Evolutionary conservation across 2,888 invertebrate genomes (phyloP).

Genomic region (Watsonalla binaria): DNA sequence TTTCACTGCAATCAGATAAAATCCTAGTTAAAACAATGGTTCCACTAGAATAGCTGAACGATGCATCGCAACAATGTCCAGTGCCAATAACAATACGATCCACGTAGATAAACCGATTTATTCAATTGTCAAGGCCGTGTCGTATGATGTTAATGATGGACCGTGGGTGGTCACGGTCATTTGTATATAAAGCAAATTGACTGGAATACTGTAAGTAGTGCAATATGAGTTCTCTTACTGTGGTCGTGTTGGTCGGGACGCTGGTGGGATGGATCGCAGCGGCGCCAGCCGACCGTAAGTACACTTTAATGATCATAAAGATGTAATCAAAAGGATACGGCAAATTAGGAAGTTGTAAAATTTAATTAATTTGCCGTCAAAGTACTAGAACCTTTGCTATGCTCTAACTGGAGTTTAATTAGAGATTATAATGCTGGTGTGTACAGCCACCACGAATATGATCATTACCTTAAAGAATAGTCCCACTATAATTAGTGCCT

Average conservation of each 20-base stretch:
- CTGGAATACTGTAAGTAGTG: constrained; percentile 49
- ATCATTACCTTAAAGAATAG: no score
- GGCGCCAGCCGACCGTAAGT: constrained; percentile 61
- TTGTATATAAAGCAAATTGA: constrained; percentile 61
- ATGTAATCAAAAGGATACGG: not conserved
- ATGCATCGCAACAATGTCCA: constrained; percentile 14
- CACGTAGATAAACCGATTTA: constrained; percentile 31
- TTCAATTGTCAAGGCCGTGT: constrained; percentile 61
- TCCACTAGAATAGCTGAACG: constrained; percentile 2
- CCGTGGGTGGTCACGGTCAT: constrained; percentile 63
- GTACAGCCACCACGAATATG: no score
- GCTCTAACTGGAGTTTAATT: no score
- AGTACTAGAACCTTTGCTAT: no score
- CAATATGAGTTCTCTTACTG: constrained; percentile 46
- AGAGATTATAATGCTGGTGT: no score
- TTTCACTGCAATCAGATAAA: no score
- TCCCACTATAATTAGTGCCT: no score
- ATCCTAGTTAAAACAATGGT: constrained; percentile 6
- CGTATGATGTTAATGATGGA: constrained; percentile 53
- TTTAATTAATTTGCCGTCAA: not conserved
- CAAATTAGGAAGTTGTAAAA: not conserved
- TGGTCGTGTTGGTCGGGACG: constrained; percentile 38
- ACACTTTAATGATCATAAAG: constrained; percentile 1
- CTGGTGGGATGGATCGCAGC: constrained; percentile 36
- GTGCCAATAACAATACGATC: constrained; percentile 27